Percentiles rank a stretch among this genome's conserved stretches.
Conservation (phyloP, 2,888 invertebrate species). For the Litoditis marina region DNA sequence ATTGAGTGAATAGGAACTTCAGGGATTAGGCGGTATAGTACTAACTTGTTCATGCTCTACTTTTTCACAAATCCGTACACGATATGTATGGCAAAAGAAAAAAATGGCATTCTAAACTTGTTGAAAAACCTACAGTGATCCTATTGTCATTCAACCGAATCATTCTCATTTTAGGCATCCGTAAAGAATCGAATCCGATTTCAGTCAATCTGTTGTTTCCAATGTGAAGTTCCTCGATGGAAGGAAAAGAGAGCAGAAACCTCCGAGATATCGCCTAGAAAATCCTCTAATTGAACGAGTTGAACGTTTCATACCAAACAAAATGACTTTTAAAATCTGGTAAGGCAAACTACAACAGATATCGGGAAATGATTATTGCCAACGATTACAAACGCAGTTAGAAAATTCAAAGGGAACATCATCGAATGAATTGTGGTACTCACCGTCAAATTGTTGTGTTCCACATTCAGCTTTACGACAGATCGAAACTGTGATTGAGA, state of each 20-base stretch:
- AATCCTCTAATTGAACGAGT: not conserved
- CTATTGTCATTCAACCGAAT: conserved; percentile 18
- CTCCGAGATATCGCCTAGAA: conserved; percentile 15
- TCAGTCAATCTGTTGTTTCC: conserved; percentile 20
- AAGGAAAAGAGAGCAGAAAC: conserved; percentile 22
- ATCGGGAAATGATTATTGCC: too few relatives aligned
- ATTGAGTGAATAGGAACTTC: too few relatives aligned
- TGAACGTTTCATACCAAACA: not conserved
- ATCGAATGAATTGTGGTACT: not conserved
- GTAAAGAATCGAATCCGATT: conserved; percentile 29
- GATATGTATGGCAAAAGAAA: too few relatives aligned
- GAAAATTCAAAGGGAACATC: too few relatives aligned
- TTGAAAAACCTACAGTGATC: conserved; percentile 3
- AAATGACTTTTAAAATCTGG: too few relatives aligned
- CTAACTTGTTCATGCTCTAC: too few relatives aligned
- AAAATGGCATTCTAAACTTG: not conserved
- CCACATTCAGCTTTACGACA: conserved; percentile 8
- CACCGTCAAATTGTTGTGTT: conserved; percentile 6
- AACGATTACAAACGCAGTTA: too few relatives aligned
- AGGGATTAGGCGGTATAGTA: too few relatives aligned
- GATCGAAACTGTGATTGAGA: not conserved
- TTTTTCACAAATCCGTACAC: too few relatives aligned
- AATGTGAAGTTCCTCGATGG: conserved; percentile 21
- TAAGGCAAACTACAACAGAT: too few relatives aligned
- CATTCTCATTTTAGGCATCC: conserved; percentile 20